Evolutionary conservation across 2,113 vertebrate genomes (phyloP), one percentile per base, ranked within the genome.

Genomic region (Rostratula benghalensis): DNA sequence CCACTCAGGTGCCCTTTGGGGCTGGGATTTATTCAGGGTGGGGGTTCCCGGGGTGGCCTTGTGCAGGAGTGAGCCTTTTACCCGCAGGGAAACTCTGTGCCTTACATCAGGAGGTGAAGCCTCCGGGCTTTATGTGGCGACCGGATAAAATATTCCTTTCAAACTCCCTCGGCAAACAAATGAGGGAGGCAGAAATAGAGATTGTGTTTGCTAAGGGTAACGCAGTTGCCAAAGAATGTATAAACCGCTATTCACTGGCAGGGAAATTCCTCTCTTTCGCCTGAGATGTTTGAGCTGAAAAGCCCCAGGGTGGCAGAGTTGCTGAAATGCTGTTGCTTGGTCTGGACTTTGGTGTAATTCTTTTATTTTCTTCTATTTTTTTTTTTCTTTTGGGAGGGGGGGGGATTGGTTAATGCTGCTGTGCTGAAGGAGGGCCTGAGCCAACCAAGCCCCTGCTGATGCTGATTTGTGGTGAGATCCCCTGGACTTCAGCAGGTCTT

Each of bases 181-280:
- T 10, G 81, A 63, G 89, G 23, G 35, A 91, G 94, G 95, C 88
- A 94, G 94, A 85, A 88, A 48, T 75, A 70, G 74, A 59, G 20
- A 48, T 80, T 63, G 84, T 50, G 35, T 86, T 90, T 82, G 63
- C 56, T 51, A 33, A 70, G 83, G 68, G 35, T 3, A 37, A 1
- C 0, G 4, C 50, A 8, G 56, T 63, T 94, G 93, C 94, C 87
- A 87, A 69, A 18, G 93, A 93, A 88, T 67, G 77, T 13, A 56
- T 6, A 20, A 63, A 71, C 78, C 33, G 19, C 37, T 60, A 61
- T 77, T 50, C 39, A 41, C 30, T 23, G 68, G 11, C 10, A 73
- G 76, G 79, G 69, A 95, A 57, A 77, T 83, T 73, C 79, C 31
- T 75, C 30, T 56, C 46, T 57, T 37, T 5, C 69, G 28, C 6